Conservation (phyloP, 2,797 vertebrate genomes). For the Microhierax caerulescens region DNA sequence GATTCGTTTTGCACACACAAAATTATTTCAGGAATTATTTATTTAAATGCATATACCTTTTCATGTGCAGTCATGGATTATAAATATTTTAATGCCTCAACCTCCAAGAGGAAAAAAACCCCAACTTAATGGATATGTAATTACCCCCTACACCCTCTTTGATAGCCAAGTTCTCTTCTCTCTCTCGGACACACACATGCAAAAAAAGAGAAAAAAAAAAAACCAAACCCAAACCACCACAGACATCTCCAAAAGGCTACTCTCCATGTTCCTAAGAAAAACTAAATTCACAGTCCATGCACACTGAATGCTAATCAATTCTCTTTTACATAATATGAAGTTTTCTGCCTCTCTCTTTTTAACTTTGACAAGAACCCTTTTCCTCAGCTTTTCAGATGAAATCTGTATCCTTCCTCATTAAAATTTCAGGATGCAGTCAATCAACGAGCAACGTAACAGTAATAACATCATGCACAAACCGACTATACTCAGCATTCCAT, state of each 20-base stretch:
- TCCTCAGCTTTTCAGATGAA: background rate
- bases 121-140: background rate
- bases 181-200: background rate
- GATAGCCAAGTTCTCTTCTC: background rate
- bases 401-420: background rate
- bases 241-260: background rate
- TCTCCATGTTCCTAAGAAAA: background rate
- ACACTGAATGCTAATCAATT: background rate
- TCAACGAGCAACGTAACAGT: background rate
- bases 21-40: background rate
- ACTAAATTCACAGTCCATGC: background rate
- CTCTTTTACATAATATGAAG: background rate
- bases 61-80: background rate
- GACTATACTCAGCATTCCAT: background rate
- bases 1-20: background rate
- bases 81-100: background rate
- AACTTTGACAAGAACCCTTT: constrained; percentile 48
- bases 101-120: background rate
- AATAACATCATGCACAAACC: background rate
- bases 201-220: background rate
- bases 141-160: background rate
- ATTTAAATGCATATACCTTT: background rate
- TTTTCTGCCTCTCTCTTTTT: constrained; percentile 1
- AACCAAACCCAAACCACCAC: no score
- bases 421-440: background rate